Evolutionary conservation across 2,113 vertebrate species (phyloP).

Genomic region (Xenotilapia flavipinnis): DNA sequence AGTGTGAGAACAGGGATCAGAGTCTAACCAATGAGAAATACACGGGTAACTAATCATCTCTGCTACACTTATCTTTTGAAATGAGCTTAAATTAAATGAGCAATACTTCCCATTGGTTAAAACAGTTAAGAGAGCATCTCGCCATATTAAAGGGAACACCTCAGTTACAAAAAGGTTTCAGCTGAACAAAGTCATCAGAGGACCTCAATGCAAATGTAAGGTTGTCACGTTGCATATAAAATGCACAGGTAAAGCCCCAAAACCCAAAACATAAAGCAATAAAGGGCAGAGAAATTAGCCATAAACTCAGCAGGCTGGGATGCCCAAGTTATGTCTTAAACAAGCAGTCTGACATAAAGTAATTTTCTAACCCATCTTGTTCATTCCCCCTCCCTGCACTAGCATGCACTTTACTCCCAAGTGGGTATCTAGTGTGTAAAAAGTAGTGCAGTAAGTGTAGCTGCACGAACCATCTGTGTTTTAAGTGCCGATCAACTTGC

Average conservation of each 20-base stretch:
- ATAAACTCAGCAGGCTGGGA: slow-evolving; percentile 12
- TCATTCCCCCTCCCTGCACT: neutral
- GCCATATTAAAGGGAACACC: slow-evolving; percentile 23
- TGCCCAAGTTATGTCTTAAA: neutral
- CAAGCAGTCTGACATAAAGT: slow-evolving; percentile 17
- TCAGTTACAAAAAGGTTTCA: neutral
- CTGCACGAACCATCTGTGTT: slow-evolving; percentile 53
- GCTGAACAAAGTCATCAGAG: neutral
- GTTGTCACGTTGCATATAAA: neutral
- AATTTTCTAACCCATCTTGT: neutral
- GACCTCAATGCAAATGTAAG: neutral
- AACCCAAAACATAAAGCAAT: slow-evolving; percentile 8
- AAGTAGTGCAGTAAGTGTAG: slow-evolving; percentile 47
- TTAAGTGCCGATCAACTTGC: slow-evolving; percentile 77
- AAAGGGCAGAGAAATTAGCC: slow-evolving; percentile 23
- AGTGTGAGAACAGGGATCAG: slow-evolving; percentile 40
- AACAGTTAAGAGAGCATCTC: slow-evolving; percentile 57
- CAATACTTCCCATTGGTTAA: slow-evolving; percentile 35
- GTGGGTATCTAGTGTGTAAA: slow-evolving; percentile 19
- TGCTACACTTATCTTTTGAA: neutral
- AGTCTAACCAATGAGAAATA: slow-evolving; percentile 44
- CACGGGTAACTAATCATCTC: neutral
- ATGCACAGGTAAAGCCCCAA: neutral
- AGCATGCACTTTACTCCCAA: neutral
- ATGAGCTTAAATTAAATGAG: slow-evolving; percentile 6